Base-by-base conservation (phyloP, 2,888 invertebrate genomes). In the Branchellion lobata region DNA sequence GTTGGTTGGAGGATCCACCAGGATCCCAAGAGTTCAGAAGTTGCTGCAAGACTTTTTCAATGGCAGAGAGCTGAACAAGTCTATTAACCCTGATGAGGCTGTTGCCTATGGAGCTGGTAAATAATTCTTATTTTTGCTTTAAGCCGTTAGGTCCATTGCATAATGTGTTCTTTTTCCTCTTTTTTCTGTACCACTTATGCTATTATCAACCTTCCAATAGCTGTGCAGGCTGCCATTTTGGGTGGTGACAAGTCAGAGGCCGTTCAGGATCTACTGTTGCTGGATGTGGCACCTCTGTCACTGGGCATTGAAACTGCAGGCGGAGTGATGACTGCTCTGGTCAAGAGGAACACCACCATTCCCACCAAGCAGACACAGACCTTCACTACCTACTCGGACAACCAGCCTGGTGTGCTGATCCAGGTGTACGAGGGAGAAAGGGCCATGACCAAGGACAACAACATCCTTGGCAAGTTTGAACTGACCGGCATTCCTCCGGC, bases 21-120 rank as follows among this genome's bases (percentile, higher is more conserved):
- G 97, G 89, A 97, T 98, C 86, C 98, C 97, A 79, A 97, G 96
- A 89, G 94, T 98, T 84, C 97, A 98, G 89, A 95, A 96, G 87
- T 91, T 98, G 81, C 91, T 99, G 80, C 96, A 97, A 81, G 87
- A 88, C 80, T 87, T 86, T 84, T 88, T 88, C 84, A 87, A 87
- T 82, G 87, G 87, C 72, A 87, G 87, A 81, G 87, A 88, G 80
- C 82, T 88, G 80, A 87, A 87, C 84, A 88, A 87, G 82, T 87
- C 87, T 80, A 88, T 88, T 83, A 88, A 88, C 82, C 88, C 88
- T 33, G 87, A 88, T 84, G 88, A 88, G 82, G 81, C 82, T 36
- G 81, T 82, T 14, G 79, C 80, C 21, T 82, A 80, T 57, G 82
- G 81, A 81, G 82, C 76, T 81, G 75, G 81, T 84, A 81, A 82